These are phyloP conservation scores for Poecilia picta DNA, from an alignment of 2,797 vertebrate species.

Conservation along the genomic window DNA sequence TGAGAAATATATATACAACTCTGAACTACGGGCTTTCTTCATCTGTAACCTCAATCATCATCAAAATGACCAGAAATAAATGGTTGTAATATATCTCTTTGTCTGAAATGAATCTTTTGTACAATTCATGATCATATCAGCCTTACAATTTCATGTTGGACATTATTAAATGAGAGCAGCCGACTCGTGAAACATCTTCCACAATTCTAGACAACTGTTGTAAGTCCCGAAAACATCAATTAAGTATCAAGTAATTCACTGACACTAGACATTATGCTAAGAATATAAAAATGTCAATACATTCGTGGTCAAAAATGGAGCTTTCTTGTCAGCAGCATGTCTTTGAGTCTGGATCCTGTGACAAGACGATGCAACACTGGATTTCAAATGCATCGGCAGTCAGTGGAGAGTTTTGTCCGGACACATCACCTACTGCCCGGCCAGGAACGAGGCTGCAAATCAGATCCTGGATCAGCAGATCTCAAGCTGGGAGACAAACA, in stretches of 20 bases:
- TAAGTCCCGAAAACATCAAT: neutral
- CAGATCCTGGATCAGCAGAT: constrained; percentile 17
- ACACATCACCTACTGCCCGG: constrained; percentile 12
- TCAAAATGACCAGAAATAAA: neutral
- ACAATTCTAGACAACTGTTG: neutral
- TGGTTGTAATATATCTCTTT: neutral
- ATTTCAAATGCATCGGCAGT: neutral
- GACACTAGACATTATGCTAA: neutral
- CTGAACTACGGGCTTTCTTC: neutral
- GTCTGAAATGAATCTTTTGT: neutral
- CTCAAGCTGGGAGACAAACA: constrained; percentile 46
- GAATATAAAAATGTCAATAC: neutral
- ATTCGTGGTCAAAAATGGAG: neutral
- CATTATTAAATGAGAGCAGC: neutral
- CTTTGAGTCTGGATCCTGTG: neutral
- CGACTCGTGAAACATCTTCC: neutral
- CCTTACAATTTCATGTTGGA: neutral
- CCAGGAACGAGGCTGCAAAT: constrained; percentile 7
- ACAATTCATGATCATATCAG: neutral
- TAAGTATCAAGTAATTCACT: neutral
- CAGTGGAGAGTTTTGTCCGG: neutral
- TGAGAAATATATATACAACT: neutral
- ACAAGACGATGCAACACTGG: neutral
- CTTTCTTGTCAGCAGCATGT: no score
- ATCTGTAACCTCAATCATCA: neutral